Base-by-base conservation (phyloP, 2,888 invertebrate species). In the Eubasilissa splendida region DNA sequence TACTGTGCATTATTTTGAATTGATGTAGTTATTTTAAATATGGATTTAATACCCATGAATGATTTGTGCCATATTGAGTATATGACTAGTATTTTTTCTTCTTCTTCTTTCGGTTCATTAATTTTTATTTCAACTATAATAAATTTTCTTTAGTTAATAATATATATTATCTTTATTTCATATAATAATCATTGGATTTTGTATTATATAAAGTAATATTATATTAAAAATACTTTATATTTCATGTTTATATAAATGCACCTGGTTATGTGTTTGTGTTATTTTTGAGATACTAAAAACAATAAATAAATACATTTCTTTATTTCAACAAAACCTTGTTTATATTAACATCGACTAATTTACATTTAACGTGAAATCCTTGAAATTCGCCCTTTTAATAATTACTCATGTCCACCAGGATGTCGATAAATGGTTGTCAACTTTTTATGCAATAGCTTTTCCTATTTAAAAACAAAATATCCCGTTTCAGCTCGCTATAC, bases 211-310 rank as follows among this genome's bases (percentile, higher is more conserved):
- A 42, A 42, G 3, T n/a, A 65, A 42, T 66, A 42, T 66, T 12
- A 50, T 66, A 42, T n/a, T n/a, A 66, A 31, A 50, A 42, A 73
- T 79, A 50, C 50, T 76, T 63, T 60, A 22, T 50, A 52, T 63
- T 10, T 14, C 52, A 53, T 63, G 63, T 42, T 14, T 59, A 50
- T 56, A 33, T 66, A 66, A 56, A 63, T 88, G 88, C 89, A 89
- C 89, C 85, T 65, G 14, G 66, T 79, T 65, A 88, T 89, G 89
- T 90, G 89, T 88, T 71, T 88, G 90, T 89, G 90, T 90, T 82
- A 66, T 80, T 90, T 90, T 90, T 90, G 90, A 89, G 90, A 90
- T 90, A 90, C 90, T 90, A 89, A 89, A 90, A 90, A 89, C 31
- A 54, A 71, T 54, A 4, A 89, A 89, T 86, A 89, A 88, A 87